Evolutionary conservation across 2,888 invertebrate species (phyloP), one percentile per base, ranked within the genome.

Genomic region (Malachius bipustulatus): DNA sequence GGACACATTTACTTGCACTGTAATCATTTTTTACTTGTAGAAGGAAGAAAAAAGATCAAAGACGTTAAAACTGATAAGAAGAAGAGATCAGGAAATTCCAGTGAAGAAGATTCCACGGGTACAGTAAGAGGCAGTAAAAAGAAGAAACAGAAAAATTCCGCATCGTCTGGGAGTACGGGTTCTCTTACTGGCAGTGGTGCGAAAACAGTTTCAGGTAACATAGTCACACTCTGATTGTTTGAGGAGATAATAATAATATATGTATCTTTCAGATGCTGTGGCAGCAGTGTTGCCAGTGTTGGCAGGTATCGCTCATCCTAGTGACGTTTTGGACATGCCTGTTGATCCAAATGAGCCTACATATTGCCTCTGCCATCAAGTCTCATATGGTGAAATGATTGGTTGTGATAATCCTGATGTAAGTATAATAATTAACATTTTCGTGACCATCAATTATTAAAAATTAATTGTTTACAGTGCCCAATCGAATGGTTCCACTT

Each of bases 261-360:
- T 31, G 16, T 38, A 32, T 32, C 26, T 50, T 54, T 19, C 40
- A 63, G 61, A 52, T 43, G 56, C 54, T 24, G 64, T 57, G 30
- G 59, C 58, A 4, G 56, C 58, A 4, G 64, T 63, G n/a, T 49
- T 64, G 40, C 66, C 64, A 19, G 60, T 60, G 14, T 57, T 75
- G 45, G 72, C 73, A 43, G 70, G 73, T 32, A 72, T 73, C 56
- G 73, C 84, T 1, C 88, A 88, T 64, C 84, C 89, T 0, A 87
- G 91, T 45, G 96, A 87, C 57, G 87, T 87, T 8, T 65, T 87
- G 24, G 87, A 87, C 48, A 87, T 87, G 87, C 87, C 87, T 0
- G 87, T 87, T 1, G 87, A 98, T 69, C 97, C 97, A 0, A 97
- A 97, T 57, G 97, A 98, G 59, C 97, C 97, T 0, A 96, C 94